phyloP scores from a whole-genome alignment of 2,888 invertebrate genomes.

The Parochlus steinenii region DNA sequence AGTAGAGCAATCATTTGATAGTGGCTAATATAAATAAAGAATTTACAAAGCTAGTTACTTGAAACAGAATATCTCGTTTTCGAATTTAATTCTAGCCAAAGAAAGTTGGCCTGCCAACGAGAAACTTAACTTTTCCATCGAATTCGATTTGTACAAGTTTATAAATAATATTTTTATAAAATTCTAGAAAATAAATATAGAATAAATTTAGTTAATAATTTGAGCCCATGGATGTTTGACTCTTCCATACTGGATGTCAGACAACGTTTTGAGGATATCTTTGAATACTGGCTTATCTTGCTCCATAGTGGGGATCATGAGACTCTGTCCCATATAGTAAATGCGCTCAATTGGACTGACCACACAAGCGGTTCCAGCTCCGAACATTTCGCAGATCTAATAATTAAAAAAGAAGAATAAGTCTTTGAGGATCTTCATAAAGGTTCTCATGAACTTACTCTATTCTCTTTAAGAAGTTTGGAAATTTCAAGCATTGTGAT shows the following conservation, averaged over 20 bases:
- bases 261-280: slow-evolving; percentile 55
- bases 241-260: slow-evolving; percentile 81
- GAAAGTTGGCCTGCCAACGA: no score
- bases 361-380: slow-evolving; percentile 93
- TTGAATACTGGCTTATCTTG: slow-evolving; percentile 57
- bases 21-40: no score
- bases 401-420: slow-evolving; percentile 19
- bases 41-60: no score
- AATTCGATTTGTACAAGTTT: no score
- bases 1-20: no score
- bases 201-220: slow-evolving; percentile 34
- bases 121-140: no score
- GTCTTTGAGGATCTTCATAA: slow-evolving; percentile 1
- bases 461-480: slow-evolving; percentile 54
- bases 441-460: slow-evolving; percentile 50
- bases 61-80: no score
- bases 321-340: slow-evolving; percentile 50
- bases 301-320: slow-evolving; percentile 56
- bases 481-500: slow-evolving; percentile 74
- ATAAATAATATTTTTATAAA: no score
- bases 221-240: slow-evolving; percentile 63
- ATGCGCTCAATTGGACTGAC: slow-evolving; percentile 84
- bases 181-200: no score
- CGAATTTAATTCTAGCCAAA: no score
- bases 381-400: slow-evolving; percentile 89